Evolutionary conservation across 2,797 vertebrate genomes (phyloP).

Genomic region (Xerus rutilus): DNA sequence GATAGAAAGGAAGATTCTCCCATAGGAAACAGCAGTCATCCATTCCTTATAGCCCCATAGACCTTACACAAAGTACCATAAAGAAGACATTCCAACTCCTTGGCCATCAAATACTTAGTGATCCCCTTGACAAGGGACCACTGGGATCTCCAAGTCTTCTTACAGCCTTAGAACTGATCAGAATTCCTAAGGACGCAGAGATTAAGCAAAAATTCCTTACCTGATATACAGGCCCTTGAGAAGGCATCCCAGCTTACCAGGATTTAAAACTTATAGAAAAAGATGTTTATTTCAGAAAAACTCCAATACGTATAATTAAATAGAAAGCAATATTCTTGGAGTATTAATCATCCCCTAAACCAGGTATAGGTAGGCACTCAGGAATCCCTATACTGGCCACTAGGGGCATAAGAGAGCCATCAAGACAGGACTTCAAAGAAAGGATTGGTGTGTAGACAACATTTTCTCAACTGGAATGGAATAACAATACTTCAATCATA

Average conservation of each 20-base stretch:
- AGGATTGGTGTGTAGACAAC: background rate
- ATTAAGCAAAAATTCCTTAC: background rate
- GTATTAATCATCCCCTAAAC: background rate
- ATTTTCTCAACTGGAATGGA: background rate
- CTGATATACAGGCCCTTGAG: background rate
- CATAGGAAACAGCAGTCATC: background rate
- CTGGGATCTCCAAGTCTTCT: background rate
- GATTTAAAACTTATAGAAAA: background rate
- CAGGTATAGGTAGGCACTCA: background rate
- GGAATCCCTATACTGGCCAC: background rate
- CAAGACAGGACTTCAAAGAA: background rate
- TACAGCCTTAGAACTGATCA: background rate
- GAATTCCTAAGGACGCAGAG: constrained; percentile 7
- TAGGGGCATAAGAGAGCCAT: background rate
- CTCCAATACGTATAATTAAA: background rate
- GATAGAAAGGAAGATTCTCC: background rate
- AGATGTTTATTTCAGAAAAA: background rate
- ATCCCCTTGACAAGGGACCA: background rate
- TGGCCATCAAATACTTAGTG: background rate
- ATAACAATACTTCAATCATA: background rate
- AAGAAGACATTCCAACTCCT: background rate
- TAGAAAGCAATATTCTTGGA: background rate
- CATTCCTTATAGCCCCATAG: background rate
- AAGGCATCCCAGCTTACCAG: background rate
- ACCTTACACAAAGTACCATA: background rate